Conservation (phyloP, 2,113 vertebrate genomes). For the Progne subis region DNA sequence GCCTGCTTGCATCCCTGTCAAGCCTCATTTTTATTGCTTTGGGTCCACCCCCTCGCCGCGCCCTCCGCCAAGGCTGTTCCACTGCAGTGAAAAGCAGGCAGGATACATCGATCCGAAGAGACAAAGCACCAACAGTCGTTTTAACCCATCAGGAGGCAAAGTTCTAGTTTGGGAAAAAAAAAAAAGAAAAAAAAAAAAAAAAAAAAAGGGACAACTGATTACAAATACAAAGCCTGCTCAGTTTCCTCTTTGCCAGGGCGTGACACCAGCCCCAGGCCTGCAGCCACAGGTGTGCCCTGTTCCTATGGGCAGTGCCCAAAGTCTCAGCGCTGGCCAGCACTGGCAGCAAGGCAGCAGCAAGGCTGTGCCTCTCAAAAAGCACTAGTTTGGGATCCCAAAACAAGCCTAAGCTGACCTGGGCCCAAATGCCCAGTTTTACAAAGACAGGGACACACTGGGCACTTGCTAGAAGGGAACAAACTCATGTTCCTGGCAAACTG, state of each 20-base stretch:
- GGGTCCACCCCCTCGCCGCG: rapidly evolving
- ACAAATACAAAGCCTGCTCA: rapidly evolving
- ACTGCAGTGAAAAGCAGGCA: neutral
- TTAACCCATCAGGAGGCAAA: neutral
- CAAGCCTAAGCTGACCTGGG: rapidly evolving
- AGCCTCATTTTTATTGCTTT: neutral
- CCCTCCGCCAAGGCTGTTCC: neutral
- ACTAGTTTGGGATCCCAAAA: neutral
- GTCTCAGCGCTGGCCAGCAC: neutral
- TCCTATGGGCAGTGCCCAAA: rapidly evolving
- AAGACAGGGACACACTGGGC: neutral
- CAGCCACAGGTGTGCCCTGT: too few species aligned
- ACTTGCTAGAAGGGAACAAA: neutral
- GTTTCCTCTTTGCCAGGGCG: neutral
- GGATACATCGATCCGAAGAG: neutral
- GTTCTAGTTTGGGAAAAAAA: neutral
- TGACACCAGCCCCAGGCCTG: neutral
- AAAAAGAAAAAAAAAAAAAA: too few species aligned
- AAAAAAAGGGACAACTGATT: neutral
- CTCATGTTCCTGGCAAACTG: neutral
- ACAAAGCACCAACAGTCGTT: neutral
- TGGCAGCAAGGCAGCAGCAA: rapidly evolving
- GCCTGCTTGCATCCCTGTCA: neutral
- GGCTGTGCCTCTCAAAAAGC: neutral
- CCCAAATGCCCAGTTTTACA: neutral